These are phyloP conservation scores for Hyles vespertilio DNA, from an alignment of 1,140 invertebrate genomes.

Conservation along the genomic window DNA sequence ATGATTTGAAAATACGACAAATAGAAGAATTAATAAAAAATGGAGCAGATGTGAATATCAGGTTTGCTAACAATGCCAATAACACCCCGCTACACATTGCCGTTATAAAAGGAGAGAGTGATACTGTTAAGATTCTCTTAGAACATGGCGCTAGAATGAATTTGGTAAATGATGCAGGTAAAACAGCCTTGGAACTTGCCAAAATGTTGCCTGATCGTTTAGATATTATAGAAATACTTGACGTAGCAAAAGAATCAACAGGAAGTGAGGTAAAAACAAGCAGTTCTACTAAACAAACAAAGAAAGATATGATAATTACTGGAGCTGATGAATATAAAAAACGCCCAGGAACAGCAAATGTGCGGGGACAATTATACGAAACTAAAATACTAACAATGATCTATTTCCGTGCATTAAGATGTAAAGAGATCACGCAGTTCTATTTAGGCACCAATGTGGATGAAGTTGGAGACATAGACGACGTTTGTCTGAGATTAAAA, in stretches of 20 bases:
- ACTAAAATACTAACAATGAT: conserved; percentile 16
- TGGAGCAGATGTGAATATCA: conserved; percentile 3
- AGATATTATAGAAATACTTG: too few species aligned
- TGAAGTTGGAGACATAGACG: conserved; percentile 13
- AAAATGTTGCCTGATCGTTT: neutral
- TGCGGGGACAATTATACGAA: conserved; percentile 16
- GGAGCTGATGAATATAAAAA: conserved; percentile 1
- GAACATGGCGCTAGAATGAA: neutral
- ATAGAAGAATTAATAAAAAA: neutral
- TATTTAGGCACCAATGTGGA: conserved; percentile 11
- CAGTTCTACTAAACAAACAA: too few species aligned
- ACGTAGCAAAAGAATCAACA: too few species aligned
- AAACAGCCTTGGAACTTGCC: neutral
- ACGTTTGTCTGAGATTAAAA: conserved; percentile 11
- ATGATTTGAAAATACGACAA: too few species aligned
- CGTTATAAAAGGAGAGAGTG: neutral
- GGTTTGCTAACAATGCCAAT: conserved; percentile 1
- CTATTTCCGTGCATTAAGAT: neutral
- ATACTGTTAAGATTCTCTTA: neutral
- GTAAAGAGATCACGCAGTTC: conserved; percentile 3
- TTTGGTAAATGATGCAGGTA: conserved; percentile 1
- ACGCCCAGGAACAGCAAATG: conserved; percentile 7
- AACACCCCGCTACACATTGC: conserved; percentile 3
- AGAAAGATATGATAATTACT: too few species aligned
- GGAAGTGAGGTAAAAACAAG: too few species aligned